A percentile compares a stretch with the other conserved stretches of the same genome.
These are phyloP conservation scores for Peribatodes rhomboidaria DNA, from an alignment of 2,888 invertebrate species.

Conservation along the genomic window DNA sequence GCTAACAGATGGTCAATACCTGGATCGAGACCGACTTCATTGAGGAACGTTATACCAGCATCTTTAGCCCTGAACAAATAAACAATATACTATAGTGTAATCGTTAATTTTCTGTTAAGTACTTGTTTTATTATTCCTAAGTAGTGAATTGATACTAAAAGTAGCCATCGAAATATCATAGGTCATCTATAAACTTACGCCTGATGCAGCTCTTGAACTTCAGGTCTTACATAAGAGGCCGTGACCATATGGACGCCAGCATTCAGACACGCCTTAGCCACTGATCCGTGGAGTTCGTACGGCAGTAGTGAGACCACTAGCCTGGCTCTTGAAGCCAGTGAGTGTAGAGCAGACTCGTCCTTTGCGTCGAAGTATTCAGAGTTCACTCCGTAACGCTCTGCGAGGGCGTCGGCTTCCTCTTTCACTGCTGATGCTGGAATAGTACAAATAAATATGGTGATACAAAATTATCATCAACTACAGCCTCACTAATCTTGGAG, in stretches of 20 bases:
- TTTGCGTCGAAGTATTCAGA: constrained; percentile 94
- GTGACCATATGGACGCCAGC: constrained; percentile 97
- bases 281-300: constrained; percentile 94
- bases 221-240: constrained; percentile 96
- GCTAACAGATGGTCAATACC: constrained; percentile 99
- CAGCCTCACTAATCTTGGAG: too few relatives aligned
- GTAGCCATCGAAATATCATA: background rate
- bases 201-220: constrained; percentile 92
- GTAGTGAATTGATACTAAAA: background rate
- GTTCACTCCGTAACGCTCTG: constrained; percentile 91
- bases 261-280: constrained; percentile 95
- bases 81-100: too few relatives aligned
- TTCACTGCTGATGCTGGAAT: constrained; percentile 91
- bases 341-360: constrained; percentile 89
- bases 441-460: background rate
- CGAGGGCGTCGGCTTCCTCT: constrained; percentile 95
- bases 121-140: too few relatives aligned
- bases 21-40: constrained; percentile 99
- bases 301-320: constrained; percentile 96
- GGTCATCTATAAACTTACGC: constrained; percentile 81
- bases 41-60: constrained; percentile 96
- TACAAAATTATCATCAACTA: too few relatives aligned
- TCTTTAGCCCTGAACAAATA: constrained; percentile 91
- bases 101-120: too few relatives aligned
- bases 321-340: constrained; percentile 90